These are phyloP conservation scores for Alcedo atthis DNA, from an alignment of 2,797 vertebrate genomes.

Conservation along the genomic window DNA sequence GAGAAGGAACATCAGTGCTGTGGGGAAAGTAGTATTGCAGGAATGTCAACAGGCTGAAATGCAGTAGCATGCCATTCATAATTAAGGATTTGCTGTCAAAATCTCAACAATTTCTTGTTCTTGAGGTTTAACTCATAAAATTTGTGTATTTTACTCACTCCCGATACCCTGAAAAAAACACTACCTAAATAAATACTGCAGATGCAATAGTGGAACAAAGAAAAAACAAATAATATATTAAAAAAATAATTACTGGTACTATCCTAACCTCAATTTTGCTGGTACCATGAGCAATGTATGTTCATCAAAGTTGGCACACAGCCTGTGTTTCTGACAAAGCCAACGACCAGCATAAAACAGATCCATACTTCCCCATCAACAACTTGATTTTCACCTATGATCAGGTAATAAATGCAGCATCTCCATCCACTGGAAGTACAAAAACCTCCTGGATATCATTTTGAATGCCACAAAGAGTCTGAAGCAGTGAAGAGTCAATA, in stretches of 20 bases:
- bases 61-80: background rate
- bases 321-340: background rate
- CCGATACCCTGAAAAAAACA: background rate
- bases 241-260: background rate
- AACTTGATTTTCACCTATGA: background rate
- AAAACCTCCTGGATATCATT: background rate
- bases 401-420: background rate
- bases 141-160: background rate
- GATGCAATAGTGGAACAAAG: background rate
- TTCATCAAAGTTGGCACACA: background rate
- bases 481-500: background rate
- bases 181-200: background rate
- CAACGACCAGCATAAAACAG: background rate
- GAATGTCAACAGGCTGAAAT: background rate
- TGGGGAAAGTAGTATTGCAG: background rate
- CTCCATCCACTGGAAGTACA: background rate
- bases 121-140: background rate
- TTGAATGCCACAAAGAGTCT: background rate
- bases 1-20: background rate
- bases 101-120: background rate
- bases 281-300: fast-evolving
- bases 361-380: background rate
- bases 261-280: background rate
- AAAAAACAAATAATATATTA: background rate
- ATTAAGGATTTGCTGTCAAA: background rate